These are phyloP conservation scores for Cosmopolites sordidus DNA, from an alignment of 2,888 invertebrate genomes.

Conservation along the genomic window DNA sequence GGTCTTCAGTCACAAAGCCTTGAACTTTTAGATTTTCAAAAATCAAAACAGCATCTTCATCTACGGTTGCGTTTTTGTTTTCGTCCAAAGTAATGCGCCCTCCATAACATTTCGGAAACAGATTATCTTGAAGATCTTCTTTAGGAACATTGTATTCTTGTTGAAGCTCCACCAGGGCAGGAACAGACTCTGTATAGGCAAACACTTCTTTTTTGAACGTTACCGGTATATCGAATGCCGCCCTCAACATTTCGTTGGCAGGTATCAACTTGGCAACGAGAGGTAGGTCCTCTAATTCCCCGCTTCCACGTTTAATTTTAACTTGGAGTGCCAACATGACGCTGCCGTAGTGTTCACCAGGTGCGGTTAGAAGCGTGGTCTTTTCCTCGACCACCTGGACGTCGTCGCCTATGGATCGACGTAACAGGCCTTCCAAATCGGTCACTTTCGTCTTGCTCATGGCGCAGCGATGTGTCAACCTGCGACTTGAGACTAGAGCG, in stretches of 20 bases:
- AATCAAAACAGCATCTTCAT: conserved; percentile 55
- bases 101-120: conserved; percentile 55
- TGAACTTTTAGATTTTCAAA: conserved; percentile 55
- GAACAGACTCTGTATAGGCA: conserved; percentile 52
- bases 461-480: too few species aligned
- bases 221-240: conserved; percentile 53
- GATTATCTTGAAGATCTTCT: conserved; percentile 43
- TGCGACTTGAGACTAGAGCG: too few species aligned
- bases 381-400: conserved; percentile 45
- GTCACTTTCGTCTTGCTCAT: conserved; percentile 41
- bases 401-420: conserved; percentile 35
- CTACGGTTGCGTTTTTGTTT: conserved; percentile 49
- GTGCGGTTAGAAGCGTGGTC: conserved; percentile 45
- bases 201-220: conserved; percentile 58
- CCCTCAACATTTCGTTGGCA: conserved; percentile 51
- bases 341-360: conserved; percentile 62
- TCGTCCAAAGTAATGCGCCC: conserved; percentile 49
- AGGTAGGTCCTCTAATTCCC: conserved; percentile 41
- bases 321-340: conserved; percentile 51
- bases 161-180: conserved; percentile 51
- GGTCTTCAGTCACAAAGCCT: conserved; percentile 53
- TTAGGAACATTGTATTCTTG: conserved; percentile 48
- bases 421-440: conserved; percentile 38
- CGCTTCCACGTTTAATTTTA: conserved; percentile 36
- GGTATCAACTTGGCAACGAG: conserved; percentile 58